Evolutionary conservation across 2,797 vertebrate genomes (phyloP).

Genomic region (Fistularia commersonii): DNA sequence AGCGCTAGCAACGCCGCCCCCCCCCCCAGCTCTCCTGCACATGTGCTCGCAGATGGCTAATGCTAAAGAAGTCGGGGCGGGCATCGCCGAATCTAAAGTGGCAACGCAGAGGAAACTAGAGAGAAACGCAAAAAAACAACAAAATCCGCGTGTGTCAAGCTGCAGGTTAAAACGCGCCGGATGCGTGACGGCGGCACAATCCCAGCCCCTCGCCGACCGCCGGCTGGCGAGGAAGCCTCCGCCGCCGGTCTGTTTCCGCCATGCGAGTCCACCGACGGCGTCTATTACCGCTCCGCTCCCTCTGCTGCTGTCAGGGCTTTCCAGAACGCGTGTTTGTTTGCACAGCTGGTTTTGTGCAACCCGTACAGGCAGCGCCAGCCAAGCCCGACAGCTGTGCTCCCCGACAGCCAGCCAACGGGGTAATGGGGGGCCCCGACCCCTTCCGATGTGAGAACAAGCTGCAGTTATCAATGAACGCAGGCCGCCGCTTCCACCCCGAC

Average conservation of each 20-base stretch:
- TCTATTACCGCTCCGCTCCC: slow-evolving; percentile 30
- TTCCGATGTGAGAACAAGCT: slow-evolving; percentile 54
- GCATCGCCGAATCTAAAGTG: slow-evolving; percentile 42
- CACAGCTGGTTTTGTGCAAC: slow-evolving; percentile 67
- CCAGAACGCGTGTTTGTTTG: slow-evolving; percentile 54
- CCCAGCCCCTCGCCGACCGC: no score
- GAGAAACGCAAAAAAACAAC: slow-evolving; percentile 5
- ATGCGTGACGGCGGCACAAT: slow-evolving; percentile 37
- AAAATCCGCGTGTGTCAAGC: slow-evolving; percentile 6
- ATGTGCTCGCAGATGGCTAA: slow-evolving; percentile 63
- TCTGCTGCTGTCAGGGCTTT: slow-evolving; percentile 32
- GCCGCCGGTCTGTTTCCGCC: no score
- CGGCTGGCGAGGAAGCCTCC: no score
- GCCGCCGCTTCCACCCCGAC: slow-evolving; percentile 33
- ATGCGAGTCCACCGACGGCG: no score
- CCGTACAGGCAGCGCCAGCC: slow-evolving; percentile 46
- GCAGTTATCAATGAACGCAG: slow-evolving; percentile 50
- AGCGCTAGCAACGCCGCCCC: slow-evolving; percentile 7
- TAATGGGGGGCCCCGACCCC: slow-evolving; percentile 57
- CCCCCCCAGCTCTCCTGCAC: slow-evolving; percentile 40
- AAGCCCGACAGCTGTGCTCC: slow-evolving; percentile 62
- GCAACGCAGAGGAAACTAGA: slow-evolving; percentile 9
- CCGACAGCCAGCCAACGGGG: slow-evolving; percentile 43
- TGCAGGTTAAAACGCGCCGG: slow-evolving; percentile 22
- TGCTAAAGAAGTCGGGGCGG: slow-evolving; percentile 49